These are phyloP conservation scores for Zaprionus inermis DNA, from an alignment of 1,140 invertebrate species.

Conservation along the genomic window DNA sequence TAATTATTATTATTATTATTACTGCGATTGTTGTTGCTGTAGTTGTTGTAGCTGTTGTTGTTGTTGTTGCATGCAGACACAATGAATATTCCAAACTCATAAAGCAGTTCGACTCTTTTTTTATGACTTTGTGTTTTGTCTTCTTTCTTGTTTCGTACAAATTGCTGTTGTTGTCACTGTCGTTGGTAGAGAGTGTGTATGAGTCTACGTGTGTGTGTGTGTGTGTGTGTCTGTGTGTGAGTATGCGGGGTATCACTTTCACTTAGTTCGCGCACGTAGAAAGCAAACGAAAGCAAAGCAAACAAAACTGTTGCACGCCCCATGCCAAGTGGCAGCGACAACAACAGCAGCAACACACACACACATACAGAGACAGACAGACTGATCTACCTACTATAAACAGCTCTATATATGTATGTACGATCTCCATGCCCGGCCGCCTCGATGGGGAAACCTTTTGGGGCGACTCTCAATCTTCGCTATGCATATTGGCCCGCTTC, in stretches of 20 bases:
- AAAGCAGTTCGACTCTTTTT: slow-evolving; percentile 24
- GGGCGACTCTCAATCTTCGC: slow-evolving; percentile 7
- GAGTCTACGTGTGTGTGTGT: slow-evolving; percentile 39
- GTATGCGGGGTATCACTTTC: slow-evolving; percentile 71
- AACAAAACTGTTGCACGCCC: slow-evolving; percentile 52
- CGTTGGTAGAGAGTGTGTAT: slow-evolving; percentile 33
- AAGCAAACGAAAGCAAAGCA: slow-evolving; percentile 78
- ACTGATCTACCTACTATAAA: slow-evolving; percentile 27
- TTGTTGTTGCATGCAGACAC: slow-evolving; percentile 22
- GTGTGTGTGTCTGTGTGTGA: slow-evolving; percentile 17
- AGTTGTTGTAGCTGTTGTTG: slow-evolving; percentile 9
- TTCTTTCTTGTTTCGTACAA: slow-evolving; percentile 58
- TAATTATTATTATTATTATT: slow-evolving; percentile 60
- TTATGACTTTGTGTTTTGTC: slow-evolving; percentile 27
- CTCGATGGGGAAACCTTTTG: slow-evolving; percentile 42
- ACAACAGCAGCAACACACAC: slow-evolving; percentile 10
- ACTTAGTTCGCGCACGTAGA: slow-evolving; percentile 74
- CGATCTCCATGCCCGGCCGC: slow-evolving; percentile 45
- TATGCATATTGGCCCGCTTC: slow-evolving; percentile 6
- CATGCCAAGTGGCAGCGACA: slow-evolving; percentile 48
- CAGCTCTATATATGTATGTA: not conserved
- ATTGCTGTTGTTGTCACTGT: slow-evolving; percentile 63
- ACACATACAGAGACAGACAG: not conserved
- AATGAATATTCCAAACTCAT: slow-evolving; percentile 53
- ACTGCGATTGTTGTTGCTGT: not conserved